A percentile compares a stretch with the other conserved stretches of the same genome.
phyloP scores from a whole-genome alignment of 2,888 invertebrate species.

The Panzeria rudis region DNA sequence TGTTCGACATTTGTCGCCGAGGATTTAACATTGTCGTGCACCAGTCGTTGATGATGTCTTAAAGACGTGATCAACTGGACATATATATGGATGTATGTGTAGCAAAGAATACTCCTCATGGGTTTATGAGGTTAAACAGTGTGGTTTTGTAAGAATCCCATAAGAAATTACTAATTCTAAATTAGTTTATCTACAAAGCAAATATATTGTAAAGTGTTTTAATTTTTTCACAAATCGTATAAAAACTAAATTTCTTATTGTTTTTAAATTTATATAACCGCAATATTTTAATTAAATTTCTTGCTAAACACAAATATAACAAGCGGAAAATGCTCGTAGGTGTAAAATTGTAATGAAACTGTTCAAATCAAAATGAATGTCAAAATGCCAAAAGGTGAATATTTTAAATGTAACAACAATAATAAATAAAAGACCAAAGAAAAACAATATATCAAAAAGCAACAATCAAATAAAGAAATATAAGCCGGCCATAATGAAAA shows the following conservation, averaged over 20 bases:
- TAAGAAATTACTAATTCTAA: no score
- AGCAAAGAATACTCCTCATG: no score
- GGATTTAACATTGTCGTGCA: no score
- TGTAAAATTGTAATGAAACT: constrained; percentile 34
- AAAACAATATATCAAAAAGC: background rate
- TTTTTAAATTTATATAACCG: background rate
- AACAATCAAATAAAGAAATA: background rate
- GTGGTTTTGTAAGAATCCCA: no score
- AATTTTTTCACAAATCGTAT: background rate
- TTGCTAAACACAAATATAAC: constrained; percentile 3
- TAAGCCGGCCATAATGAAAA: background rate
- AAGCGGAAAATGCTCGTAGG: constrained; percentile 35
- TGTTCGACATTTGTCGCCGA: no score
- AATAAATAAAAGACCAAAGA: constrained; percentile 12
- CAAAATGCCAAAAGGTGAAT: constrained; percentile 11
- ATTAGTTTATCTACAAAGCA: no score
- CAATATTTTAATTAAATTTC: constrained; percentile 38
- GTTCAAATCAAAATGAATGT: constrained; percentile 17
- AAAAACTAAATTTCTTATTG: background rate
- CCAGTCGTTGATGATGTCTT: no score
- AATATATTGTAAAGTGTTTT: background rate
- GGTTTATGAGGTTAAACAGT: no score
- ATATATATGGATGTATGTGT: no score
- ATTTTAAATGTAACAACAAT: background rate
- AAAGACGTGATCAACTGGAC: no score